These are phyloP conservation scores for Scarus forsteni DNA, from an alignment of 2,797 vertebrate species.

Conservation along the genomic window DNA sequence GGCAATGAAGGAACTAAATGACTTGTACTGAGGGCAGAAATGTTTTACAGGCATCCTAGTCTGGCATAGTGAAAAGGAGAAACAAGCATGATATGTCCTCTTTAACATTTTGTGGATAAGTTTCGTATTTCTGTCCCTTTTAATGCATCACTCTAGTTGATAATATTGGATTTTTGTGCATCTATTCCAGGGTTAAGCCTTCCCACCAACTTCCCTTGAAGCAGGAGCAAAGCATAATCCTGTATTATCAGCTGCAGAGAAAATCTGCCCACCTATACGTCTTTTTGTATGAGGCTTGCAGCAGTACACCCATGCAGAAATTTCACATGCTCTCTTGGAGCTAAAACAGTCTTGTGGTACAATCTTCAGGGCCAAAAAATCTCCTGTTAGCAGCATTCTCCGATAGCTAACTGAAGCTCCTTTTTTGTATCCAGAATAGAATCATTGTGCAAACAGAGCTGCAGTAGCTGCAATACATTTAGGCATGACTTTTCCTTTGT, in stretches of 20 bases:
- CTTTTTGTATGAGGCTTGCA: conserved; percentile 22
- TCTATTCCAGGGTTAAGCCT: not conserved
- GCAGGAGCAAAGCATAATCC: conserved; percentile 14
- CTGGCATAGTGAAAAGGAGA: too few relatives aligned
- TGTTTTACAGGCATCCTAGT: too few relatives aligned
- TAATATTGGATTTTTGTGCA: not conserved
- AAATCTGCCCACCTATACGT: conserved; percentile 1
- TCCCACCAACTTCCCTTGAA: conserved; percentile 5
- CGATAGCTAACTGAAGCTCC: conserved; percentile 18
- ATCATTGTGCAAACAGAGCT: conserved; percentile 50
- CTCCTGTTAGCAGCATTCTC: conserved; percentile 27
- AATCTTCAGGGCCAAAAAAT: conserved; percentile 36
- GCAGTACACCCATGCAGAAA: conserved; percentile 15
- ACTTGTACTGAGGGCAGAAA: too few relatives aligned
- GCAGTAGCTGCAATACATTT: conserved; percentile 54
- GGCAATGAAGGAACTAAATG: too few relatives aligned
- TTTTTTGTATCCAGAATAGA: conserved; percentile 45
- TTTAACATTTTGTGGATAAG: not conserved
- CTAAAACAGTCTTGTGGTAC: conserved; percentile 11
- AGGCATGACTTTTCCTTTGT: conserved; percentile 61
- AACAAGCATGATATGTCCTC: too few relatives aligned
- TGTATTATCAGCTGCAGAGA: conserved; percentile 1
- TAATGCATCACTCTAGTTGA: not conserved
- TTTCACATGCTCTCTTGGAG: conserved; percentile 11
- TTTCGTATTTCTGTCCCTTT: not conserved